Conservation (phyloP, 2,888 invertebrate genomes). For the Lycocerus yunnanus region DNA sequence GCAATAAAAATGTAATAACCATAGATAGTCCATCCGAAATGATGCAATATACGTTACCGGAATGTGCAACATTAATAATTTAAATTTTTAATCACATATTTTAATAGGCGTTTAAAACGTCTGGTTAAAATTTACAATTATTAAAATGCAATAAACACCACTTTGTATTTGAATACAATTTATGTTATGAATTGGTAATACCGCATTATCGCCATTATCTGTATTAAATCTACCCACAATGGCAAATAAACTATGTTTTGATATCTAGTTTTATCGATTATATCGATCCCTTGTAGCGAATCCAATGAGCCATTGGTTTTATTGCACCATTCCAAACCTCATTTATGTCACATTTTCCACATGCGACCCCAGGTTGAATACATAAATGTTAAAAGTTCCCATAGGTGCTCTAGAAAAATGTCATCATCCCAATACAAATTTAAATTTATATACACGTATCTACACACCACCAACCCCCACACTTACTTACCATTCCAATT, state of each 20-base stretch:
- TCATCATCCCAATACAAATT: conserved; percentile 43
- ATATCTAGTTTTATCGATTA: conserved; percentile 52
- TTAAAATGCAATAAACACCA: conserved; percentile 24
- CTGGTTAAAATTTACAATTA: conserved; percentile 1
- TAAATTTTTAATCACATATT: not conserved
- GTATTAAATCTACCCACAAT: conserved; percentile 51
- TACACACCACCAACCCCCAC: not conserved
- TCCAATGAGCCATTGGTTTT: conserved; percentile 55
- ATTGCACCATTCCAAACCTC: conserved; percentile 52
- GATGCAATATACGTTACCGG: not conserved
- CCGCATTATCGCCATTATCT: conserved; percentile 44
- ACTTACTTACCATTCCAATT: not conserved
- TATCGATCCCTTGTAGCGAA: conserved; percentile 50
- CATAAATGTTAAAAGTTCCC: conserved; percentile 50
- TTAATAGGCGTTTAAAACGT: not conserved
- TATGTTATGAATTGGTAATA: conserved; percentile 24
- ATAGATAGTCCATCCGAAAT: not conserved
- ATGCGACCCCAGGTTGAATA: conserved; percentile 51
- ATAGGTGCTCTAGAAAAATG: conserved; percentile 49
- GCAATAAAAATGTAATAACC: not conserved
- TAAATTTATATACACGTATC: conserved; percentile 16
- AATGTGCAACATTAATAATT: not conserved
- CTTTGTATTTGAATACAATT: conserved; percentile 24
- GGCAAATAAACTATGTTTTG: conserved; percentile 52
- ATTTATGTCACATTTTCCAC: conserved; percentile 51